Evolutionary conservation across 2,113 vertebrate genomes (phyloP).

Genomic region (Pseudois nayaur): DNA sequence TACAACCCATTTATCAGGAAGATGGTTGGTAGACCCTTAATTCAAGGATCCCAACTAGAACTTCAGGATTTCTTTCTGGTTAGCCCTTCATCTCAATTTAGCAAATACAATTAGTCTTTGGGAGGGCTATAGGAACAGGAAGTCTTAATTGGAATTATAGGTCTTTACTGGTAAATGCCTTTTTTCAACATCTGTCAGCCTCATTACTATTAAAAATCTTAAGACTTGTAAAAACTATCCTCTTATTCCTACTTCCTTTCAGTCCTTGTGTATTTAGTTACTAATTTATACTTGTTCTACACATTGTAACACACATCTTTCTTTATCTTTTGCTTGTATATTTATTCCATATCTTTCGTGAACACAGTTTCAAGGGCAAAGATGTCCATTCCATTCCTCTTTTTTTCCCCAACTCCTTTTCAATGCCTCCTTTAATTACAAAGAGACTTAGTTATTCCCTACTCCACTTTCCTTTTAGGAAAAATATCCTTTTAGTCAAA

Average conservation of each 20-base stretch:
- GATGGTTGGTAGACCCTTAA: background rate
- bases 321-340: background rate
- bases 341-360: background rate
- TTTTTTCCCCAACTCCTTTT: background rate
- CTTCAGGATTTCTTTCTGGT: conserved; percentile 24
- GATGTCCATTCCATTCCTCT: background rate
- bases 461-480: background rate
- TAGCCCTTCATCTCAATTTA: background rate
- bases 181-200: conserved; percentile 7
- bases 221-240: background rate
- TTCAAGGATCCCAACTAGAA: background rate
- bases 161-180: conserved; percentile 24
- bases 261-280: background rate
- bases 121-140: background rate
- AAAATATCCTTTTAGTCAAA: background rate
- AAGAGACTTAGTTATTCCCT: background rate
- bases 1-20: background rate
- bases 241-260: conserved; percentile 26
- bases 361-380: background rate
- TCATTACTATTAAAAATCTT: conserved; percentile 26
- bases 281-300: background rate
- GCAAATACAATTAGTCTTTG: conserved; percentile 14
- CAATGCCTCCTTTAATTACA: background rate
- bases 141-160: conserved; percentile 35
- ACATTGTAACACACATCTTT: background rate